Base-by-base conservation (phyloP, 2,113 vertebrate species). In the Cepphus grylle region DNA sequence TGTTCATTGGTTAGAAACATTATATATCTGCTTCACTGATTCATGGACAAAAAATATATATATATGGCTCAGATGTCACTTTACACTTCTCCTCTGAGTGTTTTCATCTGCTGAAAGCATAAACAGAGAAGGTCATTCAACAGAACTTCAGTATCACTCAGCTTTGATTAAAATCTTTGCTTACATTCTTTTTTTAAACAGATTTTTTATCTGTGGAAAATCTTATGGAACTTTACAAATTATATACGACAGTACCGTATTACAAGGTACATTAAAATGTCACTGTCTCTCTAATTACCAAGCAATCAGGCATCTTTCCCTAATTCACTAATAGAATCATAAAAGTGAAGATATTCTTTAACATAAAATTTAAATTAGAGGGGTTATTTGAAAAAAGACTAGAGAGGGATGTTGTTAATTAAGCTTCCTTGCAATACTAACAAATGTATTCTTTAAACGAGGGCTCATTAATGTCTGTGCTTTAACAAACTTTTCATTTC, bases 91-190 rank as follows among this genome's bases (percentile, higher is more conserved):
- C 56, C 12, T 29, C 72, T 89, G 72, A 81, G 56, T 79, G 65
- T 88, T 96, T 86, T 94, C 91, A 50, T 89, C 73, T 95, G 70
- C 65, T 18, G 22, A 92, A 91, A 93, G 45, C 17, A 82, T 94
- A 94, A 97, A 93, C 82, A 79, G 65, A 96, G 81, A 47, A 11
- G 17, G n/a, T 69, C 25, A 59, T 81, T 86, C 58, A 81, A 65
- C 34, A 91, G 77, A 72, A 65, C 82, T 94, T 83, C 79, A 58
- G 58, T 77, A 70, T 86, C 80, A 79, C 56, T 96, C 70, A 79
- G 32, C 25, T 94, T 81, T 87, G 83, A 91, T 94, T 87, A 88
- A 94, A 92, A 94, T 94, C 81, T 95, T 84, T 12, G 47, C 62
- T 92, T 92, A 81, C 67, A 45, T 93, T 80, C 34, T 87, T 76